Conservation (phyloP, 2,888 invertebrate genomes). For the Tholera decimalis region DNA sequence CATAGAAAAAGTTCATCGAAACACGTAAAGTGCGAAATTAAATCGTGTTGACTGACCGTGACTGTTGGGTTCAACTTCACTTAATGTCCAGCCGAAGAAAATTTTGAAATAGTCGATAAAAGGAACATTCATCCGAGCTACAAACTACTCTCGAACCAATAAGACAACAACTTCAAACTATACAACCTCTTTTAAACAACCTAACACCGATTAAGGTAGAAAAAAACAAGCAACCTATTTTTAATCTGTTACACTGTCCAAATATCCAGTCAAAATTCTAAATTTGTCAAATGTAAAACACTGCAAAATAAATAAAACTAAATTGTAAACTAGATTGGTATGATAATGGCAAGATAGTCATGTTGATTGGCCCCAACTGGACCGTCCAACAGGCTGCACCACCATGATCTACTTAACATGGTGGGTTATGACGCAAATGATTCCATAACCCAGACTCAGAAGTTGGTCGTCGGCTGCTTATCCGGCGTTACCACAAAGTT, state of each 20-base stretch:
- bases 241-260: not conserved
- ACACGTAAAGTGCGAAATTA: too few relatives aligned
- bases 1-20: too few relatives aligned
- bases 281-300: not conserved
- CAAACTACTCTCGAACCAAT: not conserved
- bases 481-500: constrained; percentile 80
- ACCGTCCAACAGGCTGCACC: not conserved
- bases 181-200: not conserved
- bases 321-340: not conserved
- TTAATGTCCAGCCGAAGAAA: too few relatives aligned
- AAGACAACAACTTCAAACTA: not conserved
- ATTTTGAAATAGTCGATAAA: too few relatives aligned
- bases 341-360: not conserved
- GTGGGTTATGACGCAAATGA: constrained; percentile 82
- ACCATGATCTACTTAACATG: constrained; percentile 69
- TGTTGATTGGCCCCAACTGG: too few relatives aligned
- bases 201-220: too few relatives aligned
- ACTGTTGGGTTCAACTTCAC: too few relatives aligned
- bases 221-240: constrained; percentile 1
- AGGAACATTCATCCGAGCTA: not conserved
- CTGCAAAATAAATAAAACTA: not conserved
- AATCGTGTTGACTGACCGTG: too few relatives aligned
- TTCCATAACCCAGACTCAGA: constrained; percentile 75
- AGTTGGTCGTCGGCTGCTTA: constrained; percentile 79
- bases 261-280: not conserved